A percentile compares a stretch with the other conserved stretches of the same genome.
Conservation (phyloP, 2,888 invertebrate genomes). For the Anticlea derivata region DNA sequence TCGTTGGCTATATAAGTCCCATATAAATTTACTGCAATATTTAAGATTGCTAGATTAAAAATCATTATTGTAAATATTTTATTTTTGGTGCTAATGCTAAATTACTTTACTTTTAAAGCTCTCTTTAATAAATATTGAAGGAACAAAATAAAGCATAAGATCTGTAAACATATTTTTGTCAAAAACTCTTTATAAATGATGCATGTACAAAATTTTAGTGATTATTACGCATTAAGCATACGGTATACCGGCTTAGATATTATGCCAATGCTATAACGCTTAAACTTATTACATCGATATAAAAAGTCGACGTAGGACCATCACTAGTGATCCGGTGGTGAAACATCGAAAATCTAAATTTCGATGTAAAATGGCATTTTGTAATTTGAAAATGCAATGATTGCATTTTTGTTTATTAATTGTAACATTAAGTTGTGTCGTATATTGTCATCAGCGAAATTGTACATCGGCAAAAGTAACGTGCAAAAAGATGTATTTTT, state of each 20-base stretch:
- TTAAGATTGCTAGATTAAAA: slow-evolving; percentile 9
- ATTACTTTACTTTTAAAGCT: slow-evolving; percentile 28
- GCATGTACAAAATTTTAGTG: slow-evolving; percentile 31
- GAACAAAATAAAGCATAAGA: slow-evolving; percentile 1
- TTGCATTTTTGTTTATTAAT: slow-evolving; percentile 16
- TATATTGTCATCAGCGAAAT: neutral
- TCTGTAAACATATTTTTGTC: slow-evolving; percentile 14
- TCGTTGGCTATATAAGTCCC: neutral
- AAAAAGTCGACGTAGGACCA: slow-evolving; percentile 13
- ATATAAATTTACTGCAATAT: slow-evolving; percentile 2
- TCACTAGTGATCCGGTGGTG: slow-evolving; percentile 18
- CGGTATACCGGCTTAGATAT: slow-evolving; percentile 11
- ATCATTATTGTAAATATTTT: slow-evolving; percentile 32
- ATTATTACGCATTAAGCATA: slow-evolving; percentile 18
- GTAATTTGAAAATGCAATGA: slow-evolving; percentile 18
- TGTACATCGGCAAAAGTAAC: neutral
- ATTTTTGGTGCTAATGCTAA: slow-evolving; percentile 36
- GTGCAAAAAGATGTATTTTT: slow-evolving; percentile 9
- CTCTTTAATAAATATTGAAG: slow-evolving; percentile 1
- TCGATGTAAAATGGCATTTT: slow-evolving; percentile 28
- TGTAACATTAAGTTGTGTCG: slow-evolving; percentile 16
- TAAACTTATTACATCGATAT: slow-evolving; percentile 12
- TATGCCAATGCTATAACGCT: slow-evolving; percentile 13
- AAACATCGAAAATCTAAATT: slow-evolving; percentile 10
- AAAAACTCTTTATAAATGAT: slow-evolving; percentile 22